phyloP scores from a whole-genome alignment of 1,140 invertebrate species.

The Pristionchus pacificus region DNA sequence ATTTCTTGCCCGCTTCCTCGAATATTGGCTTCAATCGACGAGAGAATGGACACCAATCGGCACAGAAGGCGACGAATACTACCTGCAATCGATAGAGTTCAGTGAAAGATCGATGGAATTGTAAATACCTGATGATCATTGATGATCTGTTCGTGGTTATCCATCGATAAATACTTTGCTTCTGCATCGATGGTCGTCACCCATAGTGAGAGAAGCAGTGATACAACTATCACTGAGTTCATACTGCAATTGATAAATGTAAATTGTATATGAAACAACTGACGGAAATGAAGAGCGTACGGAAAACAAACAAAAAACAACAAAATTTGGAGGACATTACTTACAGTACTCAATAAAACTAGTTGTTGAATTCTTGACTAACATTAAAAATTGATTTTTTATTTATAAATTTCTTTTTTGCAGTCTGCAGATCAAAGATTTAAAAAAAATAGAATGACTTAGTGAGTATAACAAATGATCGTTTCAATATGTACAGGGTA shows the following conservation, averaged over 20 bases:
- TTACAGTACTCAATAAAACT: too few species aligned
- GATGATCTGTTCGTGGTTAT: neutral
- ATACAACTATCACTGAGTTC: neutral
- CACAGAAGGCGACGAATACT: slow-evolving; percentile 56
- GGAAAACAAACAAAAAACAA: neutral
- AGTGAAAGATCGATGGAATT: neutral
- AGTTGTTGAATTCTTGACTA: too few species aligned
- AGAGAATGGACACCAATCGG: slow-evolving; percentile 76
- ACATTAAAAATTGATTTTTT: too few species aligned
- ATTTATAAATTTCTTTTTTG: too few species aligned
- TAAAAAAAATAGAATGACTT: too few species aligned
- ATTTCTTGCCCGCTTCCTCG: slow-evolving; percentile 85
- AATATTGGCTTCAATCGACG: slow-evolving; percentile 91
- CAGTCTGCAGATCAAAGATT: too few species aligned
- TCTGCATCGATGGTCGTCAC: neutral
- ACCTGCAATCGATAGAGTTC: slow-evolving; percentile 34
- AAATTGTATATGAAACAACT: too few species aligned
- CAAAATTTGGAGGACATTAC: neutral
- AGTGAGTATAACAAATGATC: too few species aligned
- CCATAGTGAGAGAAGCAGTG: neutral
- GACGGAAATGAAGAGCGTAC: too few species aligned
- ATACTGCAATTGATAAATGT: too few species aligned
- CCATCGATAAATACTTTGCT: neutral
- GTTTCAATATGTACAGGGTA: too few species aligned
- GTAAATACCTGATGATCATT: slow-evolving; percentile 2